Base-by-base conservation (phyloP, 2,113 vertebrate species). In the Mungos mungo region DNA sequence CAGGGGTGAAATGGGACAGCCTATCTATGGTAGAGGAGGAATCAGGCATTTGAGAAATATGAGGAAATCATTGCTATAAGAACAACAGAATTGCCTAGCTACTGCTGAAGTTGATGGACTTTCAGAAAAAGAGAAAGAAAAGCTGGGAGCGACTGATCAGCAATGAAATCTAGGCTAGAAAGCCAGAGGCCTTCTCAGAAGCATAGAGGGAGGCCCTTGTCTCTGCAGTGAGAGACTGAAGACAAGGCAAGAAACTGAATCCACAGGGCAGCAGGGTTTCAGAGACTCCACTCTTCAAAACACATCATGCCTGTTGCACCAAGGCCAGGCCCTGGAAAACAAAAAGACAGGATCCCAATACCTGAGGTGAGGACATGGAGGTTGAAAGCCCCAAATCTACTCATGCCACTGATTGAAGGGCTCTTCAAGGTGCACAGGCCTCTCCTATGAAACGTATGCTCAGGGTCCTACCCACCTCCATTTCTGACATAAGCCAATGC, bases 61-160 rank as follows among this genome's bases (percentile, higher is more conserved):
- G 3, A 19, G 27, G 54, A 68, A 38, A 68, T 50, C 27, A 2
- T 35, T 88, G 35, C 29, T 31, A 7, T 19, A 14, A 68, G 69
- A 63, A 45, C 50, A 88, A 16, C 8, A 41, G 76, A 63, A 60
- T 5, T 47, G 45, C 4, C 54, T 57, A 21, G 25, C 54, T 87
- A 80, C 27, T 57, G n/a, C 50, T 45, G 21, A 86, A 52, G 41
- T 31, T 54, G 80, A 77, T 1, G 65, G 66, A 57, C 76, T 72
- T 63, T 77, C 83, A 52, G n/a, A 71, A 81, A 66, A 87, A 88
- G 41, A 63, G 31, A 82, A 68, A 10, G 38, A 63, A 76, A 76
- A 71, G 76, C 57, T 41, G 21, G 29, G 38, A 19, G 10, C 45
- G 52, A 71, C 79, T 76, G 76, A 27, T 31, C 18, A 71, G 29